Evolutionary conservation across 2,888 invertebrate genomes (phyloP).

Genomic region (Coleophora deauratella): DNA sequence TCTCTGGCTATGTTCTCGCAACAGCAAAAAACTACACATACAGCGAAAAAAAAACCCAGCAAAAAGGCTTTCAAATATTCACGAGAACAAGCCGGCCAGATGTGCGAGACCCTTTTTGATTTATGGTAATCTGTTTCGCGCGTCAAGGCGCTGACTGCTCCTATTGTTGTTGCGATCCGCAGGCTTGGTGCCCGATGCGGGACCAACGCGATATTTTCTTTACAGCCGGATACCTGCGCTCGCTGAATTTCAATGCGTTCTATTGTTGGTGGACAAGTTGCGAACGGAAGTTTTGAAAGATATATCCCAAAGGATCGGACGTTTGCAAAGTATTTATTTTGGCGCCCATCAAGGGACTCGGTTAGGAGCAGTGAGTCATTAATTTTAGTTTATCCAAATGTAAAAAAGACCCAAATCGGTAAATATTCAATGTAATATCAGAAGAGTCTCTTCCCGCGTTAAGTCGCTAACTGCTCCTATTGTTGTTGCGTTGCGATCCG

Average conservation of each 20-base stretch:
- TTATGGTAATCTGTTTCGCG: conserved; percentile 10
- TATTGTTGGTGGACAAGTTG: background rate
- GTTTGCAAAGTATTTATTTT: background rate
- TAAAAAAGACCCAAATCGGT: too few relatives aligned
- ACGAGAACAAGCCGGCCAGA: conserved; percentile 5
- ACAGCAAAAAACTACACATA: too few relatives aligned
- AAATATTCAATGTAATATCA: too few relatives aligned
- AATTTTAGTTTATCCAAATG: too few relatives aligned
- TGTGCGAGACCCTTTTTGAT: conserved; percentile 7
- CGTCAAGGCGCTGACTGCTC: conserved; percentile 9
- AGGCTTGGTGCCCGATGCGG: background rate
- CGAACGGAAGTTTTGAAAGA: too few relatives aligned
- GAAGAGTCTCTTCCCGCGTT: conserved; percentile 6
- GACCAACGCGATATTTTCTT: conserved; percentile 5
- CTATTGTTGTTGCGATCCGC: background rate
- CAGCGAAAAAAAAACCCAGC: too few relatives aligned
- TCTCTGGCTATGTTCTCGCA: too few relatives aligned
- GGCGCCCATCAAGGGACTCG: too few relatives aligned
- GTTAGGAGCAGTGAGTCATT: too few relatives aligned
- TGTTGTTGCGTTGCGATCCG: background rate
- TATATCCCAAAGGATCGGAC: background rate
- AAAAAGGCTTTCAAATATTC: conserved; percentile 11
- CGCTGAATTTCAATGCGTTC: conserved; percentile 1
- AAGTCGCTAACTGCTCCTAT: conserved; percentile 6
- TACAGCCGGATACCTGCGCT: background rate